phyloP scores from a whole-genome alignment of 1,140 invertebrate genomes.

The Drosophila repleta region DNA sequence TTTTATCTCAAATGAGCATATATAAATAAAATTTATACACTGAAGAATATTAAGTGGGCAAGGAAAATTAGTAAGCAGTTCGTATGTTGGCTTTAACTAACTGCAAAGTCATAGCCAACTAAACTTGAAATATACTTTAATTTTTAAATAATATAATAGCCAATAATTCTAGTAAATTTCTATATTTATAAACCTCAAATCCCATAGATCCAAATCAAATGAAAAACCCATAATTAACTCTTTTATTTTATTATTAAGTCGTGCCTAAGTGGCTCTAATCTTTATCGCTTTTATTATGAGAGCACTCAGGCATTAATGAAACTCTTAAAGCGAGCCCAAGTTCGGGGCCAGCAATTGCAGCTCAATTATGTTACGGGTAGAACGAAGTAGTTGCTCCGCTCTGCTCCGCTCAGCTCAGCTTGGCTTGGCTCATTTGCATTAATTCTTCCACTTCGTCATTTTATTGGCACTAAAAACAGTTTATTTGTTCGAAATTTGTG shows the following conservation, averaged over 20 bases:
- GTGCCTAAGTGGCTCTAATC: conserved; percentile 11
- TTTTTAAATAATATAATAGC: no score
- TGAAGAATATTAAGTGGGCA: no score
- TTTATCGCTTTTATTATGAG: conserved; percentile 13
- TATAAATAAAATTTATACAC: no score
- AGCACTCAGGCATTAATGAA: conserved; percentile 6
- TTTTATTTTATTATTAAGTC: conserved; percentile 15
- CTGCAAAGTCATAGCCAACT: no score
- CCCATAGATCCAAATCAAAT: conserved; percentile 8
- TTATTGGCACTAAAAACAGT: conserved; percentile 58
- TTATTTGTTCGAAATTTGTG: conserved; percentile 62
- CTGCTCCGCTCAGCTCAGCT: background rate
- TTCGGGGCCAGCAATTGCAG: conserved; percentile 8
- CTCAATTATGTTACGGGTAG: background rate
- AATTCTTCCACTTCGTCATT: conserved; percentile 42
- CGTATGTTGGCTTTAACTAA: no score
- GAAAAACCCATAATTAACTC: background rate
- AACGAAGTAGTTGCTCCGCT: conserved; percentile 1
- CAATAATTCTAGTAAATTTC: no score
- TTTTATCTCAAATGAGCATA: no score
- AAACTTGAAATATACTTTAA: no score
- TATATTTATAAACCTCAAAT: background rate
- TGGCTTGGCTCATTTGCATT: conserved; percentile 50
- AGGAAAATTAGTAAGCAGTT: no score
- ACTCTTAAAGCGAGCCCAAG: background rate